Base-by-base conservation (phyloP, 2,888 invertebrate genomes). In the Phragmatobia fuliginosa region DNA sequence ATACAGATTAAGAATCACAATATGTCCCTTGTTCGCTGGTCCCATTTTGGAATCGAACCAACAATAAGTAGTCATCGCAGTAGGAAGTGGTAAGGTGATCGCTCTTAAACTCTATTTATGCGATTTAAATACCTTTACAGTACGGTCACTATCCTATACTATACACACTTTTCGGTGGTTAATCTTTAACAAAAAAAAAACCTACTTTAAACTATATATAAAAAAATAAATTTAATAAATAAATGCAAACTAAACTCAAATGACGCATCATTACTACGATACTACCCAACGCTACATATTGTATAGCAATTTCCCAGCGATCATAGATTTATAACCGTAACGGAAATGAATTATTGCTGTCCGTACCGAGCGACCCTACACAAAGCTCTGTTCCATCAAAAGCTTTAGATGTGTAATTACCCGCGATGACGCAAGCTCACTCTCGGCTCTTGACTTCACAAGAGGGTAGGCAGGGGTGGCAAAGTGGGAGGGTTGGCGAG, bases 371-470 rank as follows among this genome's bases (percentile, higher is more conserved):
- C 83, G 83, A 85, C 84, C 83, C 84, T 85, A 86, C 83, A 82
- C 83, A 87, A 86, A 87, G 85, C 87, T 83, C 83, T 80, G 78
- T 87, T 87, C 87, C 87, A 88, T 91, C 90, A 91, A 90, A 91
- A 90, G 91, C 93, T 91, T 90, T 90, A 87, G 92, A 90, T 88
- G 92, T 86, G 92, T 94, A 94, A 94, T 93, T 94, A 92, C 91
- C 89, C 92, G 86, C 83, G 82, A 86, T 89, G 91, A 90, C 90
- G 88, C 84, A 84, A 86, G 82, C 84, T 82, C 88, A 83, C 87
- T 88, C 87, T 87, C 85, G 75, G 88, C 88, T 87, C 88, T 90
- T 88, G 83, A 88, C 88, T 90, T 89, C 87, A 89, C 86, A 88
- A 89, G 88, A 87, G 87, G 75, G 73, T 71, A 72, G 83, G 80